Percentiles rank a stretch among this genome's conserved stretches.
Conservation (phyloP, 1,140 invertebrate species). For the Zaprionus capensis region DNA sequence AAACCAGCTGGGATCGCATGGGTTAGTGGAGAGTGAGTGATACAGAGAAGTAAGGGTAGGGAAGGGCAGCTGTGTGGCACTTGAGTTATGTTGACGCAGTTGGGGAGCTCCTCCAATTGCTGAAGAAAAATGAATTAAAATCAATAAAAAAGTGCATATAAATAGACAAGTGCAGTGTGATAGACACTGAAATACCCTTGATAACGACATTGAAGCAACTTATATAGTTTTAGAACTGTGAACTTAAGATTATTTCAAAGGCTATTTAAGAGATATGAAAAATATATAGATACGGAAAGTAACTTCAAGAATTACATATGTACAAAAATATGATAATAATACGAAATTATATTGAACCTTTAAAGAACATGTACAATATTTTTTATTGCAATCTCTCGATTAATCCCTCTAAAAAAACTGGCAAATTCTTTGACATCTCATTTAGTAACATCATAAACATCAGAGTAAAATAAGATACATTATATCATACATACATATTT, state of each 20-base stretch:
- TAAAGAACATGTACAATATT: too few relatives aligned
- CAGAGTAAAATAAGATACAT: too few relatives aligned
- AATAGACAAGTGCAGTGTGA: background rate
- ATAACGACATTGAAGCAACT: background rate
- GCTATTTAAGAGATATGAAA: background rate
- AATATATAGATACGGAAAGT: background rate
- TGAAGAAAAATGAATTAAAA: slow-evolving; percentile 72
- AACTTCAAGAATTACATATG: background rate
- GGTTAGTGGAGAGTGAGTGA: background rate
- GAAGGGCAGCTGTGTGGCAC: background rate
- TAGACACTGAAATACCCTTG: slow-evolving; percentile 7
- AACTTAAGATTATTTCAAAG: background rate
- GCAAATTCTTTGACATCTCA: too few relatives aligned
- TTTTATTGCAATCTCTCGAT: too few relatives aligned
- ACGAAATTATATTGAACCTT: too few relatives aligned
- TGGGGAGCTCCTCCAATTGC: slow-evolving; percentile 34
- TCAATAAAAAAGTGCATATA: slow-evolving; percentile 57
- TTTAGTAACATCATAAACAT: too few relatives aligned
- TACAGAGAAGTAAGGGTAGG: background rate
- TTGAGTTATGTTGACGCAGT: slow-evolving; percentile 57
- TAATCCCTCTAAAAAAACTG: too few relatives aligned
- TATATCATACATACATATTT: background rate
- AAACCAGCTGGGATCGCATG: slow-evolving; percentile 21
- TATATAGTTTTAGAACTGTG: background rate
- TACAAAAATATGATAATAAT: background rate